Percentiles rank a stretch among this genome's conserved stretches.
Conservation (phyloP, 1,140 invertebrate species). For the Alviniconcha marisindica region DNA sequence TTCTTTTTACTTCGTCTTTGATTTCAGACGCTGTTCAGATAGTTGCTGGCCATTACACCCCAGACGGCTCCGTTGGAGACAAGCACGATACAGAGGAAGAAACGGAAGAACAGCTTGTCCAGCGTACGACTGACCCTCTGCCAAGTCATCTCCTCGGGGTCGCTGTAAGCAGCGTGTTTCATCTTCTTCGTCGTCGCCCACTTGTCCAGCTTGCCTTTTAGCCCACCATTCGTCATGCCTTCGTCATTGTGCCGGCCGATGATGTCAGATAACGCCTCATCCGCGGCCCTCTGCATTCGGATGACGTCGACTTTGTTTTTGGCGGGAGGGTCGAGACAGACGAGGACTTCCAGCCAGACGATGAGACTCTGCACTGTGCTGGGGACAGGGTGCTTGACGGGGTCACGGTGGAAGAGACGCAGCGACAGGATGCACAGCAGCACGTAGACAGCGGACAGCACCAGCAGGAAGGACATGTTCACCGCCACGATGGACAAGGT, state of each 20-base stretch:
- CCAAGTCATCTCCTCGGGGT: slow-evolving; percentile 29
- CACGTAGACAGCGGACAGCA: slow-evolving; percentile 14
- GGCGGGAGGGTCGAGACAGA: slow-evolving; percentile 16
- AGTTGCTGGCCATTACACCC: no score
- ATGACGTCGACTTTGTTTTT: background rate
- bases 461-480: slow-evolving; percentile 10
- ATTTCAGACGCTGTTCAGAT: no score
- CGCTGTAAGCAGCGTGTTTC: background rate
- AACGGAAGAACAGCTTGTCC: slow-evolving; percentile 26
- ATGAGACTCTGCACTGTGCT: background rate
- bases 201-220: background rate
- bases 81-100: no score
- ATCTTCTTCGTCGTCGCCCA: background rate
- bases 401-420: slow-evolving; percentile 29
- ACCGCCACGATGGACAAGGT: slow-evolving; percentile 29
- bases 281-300: background rate
- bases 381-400: slow-evolving; percentile 28
- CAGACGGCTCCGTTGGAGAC: no score
- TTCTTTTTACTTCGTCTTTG: no score
- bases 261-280: background rate
- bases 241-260: no score
- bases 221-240: background rate
- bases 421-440: slow-evolving; percentile 31
- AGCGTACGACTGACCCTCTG: slow-evolving; percentile 19
- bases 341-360: slow-evolving; percentile 26